A percentile compares a stretch with the other conserved stretches of the same genome.
phyloP scores from a whole-genome alignment of 1,140 invertebrate genomes.

The Drosophila rhopaloa region DNA sequence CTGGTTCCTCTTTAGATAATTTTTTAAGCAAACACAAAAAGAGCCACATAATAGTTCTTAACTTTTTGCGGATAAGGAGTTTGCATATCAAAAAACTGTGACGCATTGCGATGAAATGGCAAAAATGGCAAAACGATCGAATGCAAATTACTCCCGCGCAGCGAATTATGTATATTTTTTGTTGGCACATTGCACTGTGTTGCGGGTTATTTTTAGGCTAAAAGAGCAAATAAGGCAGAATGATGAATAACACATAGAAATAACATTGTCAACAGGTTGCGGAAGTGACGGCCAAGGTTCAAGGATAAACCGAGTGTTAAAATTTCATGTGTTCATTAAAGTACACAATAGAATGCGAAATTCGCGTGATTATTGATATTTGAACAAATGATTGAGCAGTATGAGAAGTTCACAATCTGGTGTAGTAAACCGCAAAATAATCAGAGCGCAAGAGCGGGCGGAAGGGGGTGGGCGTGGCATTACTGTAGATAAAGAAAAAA shows the following conservation, averaged over 20 bases:
- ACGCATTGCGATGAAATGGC: constrained; percentile 35
- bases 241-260: constrained; percentile 28
- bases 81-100: constrained; percentile 23
- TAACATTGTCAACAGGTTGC: constrained; percentile 76
- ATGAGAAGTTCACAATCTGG: constrained; percentile 46
- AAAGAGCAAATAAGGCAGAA: constrained; percentile 28
- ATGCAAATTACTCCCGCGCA: background rate
- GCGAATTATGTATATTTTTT: constrained; percentile 17
- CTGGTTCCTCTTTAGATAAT: constrained; percentile 22
- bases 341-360: constrained; percentile 13
- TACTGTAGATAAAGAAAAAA: constrained; percentile 26
- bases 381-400: constrained; percentile 57
- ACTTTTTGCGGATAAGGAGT: constrained; percentile 12
- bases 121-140: constrained; percentile 15
- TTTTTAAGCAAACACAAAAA: constrained; percentile 33
- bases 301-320: constrained; percentile 49
- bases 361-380: constrained; percentile 44
- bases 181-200: constrained; percentile 74
- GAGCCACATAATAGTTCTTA: constrained; percentile 12
- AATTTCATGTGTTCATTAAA: constrained; percentile 2
- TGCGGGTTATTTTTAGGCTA: constrained; percentile 63
- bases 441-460: constrained; percentile 32
- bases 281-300: constrained; percentile 64
- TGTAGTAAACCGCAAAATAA: constrained; percentile 37
- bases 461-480: constrained; percentile 35